Base-by-base conservation (phyloP, 2,888 invertebrate genomes). In the Ornithoptera alexandrae region DNA sequence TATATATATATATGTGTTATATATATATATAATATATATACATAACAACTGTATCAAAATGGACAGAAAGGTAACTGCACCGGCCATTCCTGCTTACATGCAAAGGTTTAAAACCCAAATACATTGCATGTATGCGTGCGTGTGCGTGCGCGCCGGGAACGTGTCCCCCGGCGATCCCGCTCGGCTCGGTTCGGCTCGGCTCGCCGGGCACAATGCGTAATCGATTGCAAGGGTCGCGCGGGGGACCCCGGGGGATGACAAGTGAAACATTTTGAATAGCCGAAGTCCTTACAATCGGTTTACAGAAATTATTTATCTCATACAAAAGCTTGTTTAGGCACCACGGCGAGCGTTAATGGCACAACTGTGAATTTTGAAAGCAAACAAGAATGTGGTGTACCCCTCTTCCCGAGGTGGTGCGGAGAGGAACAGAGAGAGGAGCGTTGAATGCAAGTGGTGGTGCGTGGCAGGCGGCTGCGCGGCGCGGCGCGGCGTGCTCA, bases 401-500 rank as follows among this genome's bases (percentile, higher is more conserved):
- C 6, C 8, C 18, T 20, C 6, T n/a, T 10, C 56, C 20, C 56
- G 56, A n/a, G 8, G 56, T 15, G 10, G 15, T 15, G 5, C n/a
- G 10, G 2, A 20, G 56, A 20, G 20, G 18, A 20, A 5, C 6
- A 20, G 20, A 56, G 10, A 20, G 68, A n/a, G 22, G 53, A 39
- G 50, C 57, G n/a, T 62, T 70, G 66, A 70, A 67, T 70, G 66
- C 67, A 63, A 67, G 18, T 60, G 67, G 46, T 42, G 12, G 10
- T 8, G 42, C 56, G 63, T 67, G 63, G 63, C 63, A 60, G 62
- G 62, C 46, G 46, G 18, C 50, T 57, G 46, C 58, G 58, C 58
- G 39, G 46, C 12, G 18, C 15, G 7, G 24, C 30, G 30, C n/a
- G 30, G 17, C 15, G 12, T 56, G 67, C 80, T 87, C 81, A 99